Evolutionary conservation across 2,113 vertebrate species (phyloP).

Genomic region (Galbula dea): DNA sequence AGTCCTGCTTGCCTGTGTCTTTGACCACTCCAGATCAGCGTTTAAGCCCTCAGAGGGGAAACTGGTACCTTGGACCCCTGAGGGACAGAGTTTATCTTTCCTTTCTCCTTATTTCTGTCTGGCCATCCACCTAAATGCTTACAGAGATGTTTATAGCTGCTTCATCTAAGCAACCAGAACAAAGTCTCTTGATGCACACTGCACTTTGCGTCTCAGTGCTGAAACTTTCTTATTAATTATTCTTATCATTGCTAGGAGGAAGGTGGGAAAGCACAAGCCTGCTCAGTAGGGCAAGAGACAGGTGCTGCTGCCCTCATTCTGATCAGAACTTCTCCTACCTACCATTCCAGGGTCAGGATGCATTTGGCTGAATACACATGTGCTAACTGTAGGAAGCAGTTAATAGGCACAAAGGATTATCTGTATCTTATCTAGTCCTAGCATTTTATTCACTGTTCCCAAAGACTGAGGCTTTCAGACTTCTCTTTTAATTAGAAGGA

Average conservation of each 20-base stretch:
- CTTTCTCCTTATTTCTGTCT: not conserved
- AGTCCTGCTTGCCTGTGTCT: not conserved
- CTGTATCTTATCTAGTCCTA: constrained; percentile 20
- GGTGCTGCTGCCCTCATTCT: not conserved
- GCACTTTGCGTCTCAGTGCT: not conserved
- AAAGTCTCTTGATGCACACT: not conserved
- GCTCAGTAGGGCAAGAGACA: not conserved
- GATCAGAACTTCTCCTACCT: not conserved
- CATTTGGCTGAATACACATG: not conserved
- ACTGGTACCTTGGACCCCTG: not conserved
- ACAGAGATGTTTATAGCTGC: not conserved
- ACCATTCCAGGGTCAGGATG: not conserved
- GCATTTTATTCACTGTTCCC: constrained; percentile 37
- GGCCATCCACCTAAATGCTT: not conserved
- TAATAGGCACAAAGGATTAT: constrained; percentile 35
- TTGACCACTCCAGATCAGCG: not conserved
- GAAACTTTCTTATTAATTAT: not conserved
- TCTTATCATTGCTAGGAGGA: not conserved
- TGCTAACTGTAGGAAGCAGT: not conserved
- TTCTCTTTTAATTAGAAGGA: constrained; percentile 31
- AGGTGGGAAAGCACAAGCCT: not conserved
- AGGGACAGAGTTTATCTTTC: not conserved
- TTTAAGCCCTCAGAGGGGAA: not conserved
- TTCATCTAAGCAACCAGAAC: not conserved
- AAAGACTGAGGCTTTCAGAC: constrained; percentile 18